Evolutionary conservation across 2,797 vertebrate species (phyloP), one percentile per base, ranked within the genome.

Genomic region (Mormyrus proboscirostris): DNA sequence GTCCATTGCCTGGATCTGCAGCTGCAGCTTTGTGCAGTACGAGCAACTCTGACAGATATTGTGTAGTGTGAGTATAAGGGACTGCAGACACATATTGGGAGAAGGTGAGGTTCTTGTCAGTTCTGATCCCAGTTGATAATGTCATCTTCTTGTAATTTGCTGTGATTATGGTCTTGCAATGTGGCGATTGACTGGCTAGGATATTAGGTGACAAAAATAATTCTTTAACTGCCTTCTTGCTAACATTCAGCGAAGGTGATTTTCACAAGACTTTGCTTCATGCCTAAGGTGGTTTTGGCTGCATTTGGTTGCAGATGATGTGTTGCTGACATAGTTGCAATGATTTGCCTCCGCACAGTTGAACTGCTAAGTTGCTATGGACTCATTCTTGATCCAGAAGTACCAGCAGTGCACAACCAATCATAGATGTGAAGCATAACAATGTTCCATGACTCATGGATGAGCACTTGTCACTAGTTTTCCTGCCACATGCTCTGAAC

Each of bases 291-390:
- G 82, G 82, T 50, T 47, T 50, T 85, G 82, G 22, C 49, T 85
- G 44, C 51, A n/a, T 85, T 85, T 85, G 9, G 49, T 51, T 85
- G 44, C 49, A 51, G 44, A 49, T 85, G 47, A 51, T 49, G 82
- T 85, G 49, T 85, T 85, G 22, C 82, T 85, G 22, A 85, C 22
- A 51, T 12, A 14, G 44, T 51, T 85, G 82, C n/a, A 51, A 50
- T 85, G 51, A 85, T 85, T 85, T 85, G 82, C 47, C 82, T 85
- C 44, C 49, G n/a, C 49, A 51, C 82, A 25, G 44, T 85, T 47
- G 76, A 82, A 47, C 76, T 47, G 76, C 19, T 82, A 82, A 82
- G 76, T 73, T 73, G 69, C 7, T 82, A 82, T 47, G 76, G 76
- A 82, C 41, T 82, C 76, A 47, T 82, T 85, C 22, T 25, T 29